Percentiles rank a stretch among this genome's conserved stretches.
phyloP scores from a whole-genome alignment of 2,888 invertebrate species.

The Lithophane leautieri region DNA sequence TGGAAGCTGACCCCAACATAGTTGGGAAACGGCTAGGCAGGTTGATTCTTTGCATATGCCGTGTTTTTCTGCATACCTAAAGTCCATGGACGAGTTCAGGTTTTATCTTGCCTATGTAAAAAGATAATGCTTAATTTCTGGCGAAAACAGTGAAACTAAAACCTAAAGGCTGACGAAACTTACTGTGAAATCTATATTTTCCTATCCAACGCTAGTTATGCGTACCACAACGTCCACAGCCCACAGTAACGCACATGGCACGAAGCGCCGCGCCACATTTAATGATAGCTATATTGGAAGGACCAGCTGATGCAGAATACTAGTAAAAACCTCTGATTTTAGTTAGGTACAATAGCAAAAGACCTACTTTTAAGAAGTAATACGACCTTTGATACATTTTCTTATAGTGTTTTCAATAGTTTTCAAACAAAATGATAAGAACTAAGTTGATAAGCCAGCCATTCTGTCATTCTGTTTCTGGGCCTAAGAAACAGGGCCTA shows the following conservation, averaged over 20 bases:
- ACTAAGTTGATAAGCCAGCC: neutral
- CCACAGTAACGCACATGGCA: slow-evolving; percentile 38
- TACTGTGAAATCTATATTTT: slow-evolving; percentile 7
- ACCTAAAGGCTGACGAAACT: neutral
- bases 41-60: neutral
- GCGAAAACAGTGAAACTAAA: neutral
- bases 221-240: slow-evolving; percentile 32
- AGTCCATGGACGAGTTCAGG: neutral
- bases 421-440: too few relatives aligned
- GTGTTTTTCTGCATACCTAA: too few relatives aligned
- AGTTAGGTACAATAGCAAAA: neutral
- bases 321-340: slow-evolving; percentile 39
- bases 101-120: neutral
- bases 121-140: neutral
- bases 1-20: too few relatives aligned
- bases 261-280: slow-evolving; percentile 29
- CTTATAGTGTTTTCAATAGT: neutral
- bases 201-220: neutral
- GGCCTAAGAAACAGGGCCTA: neutral
- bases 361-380: neutral
- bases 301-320: slow-evolving; percentile 67
- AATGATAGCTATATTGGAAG: slow-evolving; percentile 66
- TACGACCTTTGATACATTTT: neutral
- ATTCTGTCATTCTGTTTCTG: neutral
- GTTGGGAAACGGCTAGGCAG: too few relatives aligned